These are phyloP conservation scores for Naso thynnoides DNA, from an alignment of 2,797 vertebrate species.

Conservation along the genomic window DNA sequence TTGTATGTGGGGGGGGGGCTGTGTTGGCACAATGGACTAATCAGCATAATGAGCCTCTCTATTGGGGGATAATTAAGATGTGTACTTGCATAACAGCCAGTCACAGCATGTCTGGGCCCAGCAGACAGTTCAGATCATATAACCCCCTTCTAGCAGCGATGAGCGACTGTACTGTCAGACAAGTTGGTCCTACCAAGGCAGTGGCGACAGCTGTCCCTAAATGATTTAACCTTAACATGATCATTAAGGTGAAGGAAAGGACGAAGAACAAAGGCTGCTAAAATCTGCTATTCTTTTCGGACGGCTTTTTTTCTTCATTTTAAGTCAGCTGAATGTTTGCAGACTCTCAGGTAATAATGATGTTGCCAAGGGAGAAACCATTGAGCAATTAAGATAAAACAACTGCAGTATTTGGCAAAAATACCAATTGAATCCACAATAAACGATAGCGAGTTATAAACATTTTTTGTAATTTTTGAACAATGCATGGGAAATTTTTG, in stretches of 20 bases:
- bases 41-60: constrained; percentile 80
- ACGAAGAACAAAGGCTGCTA: constrained; percentile 17
- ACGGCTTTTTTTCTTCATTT: constrained; percentile 41
- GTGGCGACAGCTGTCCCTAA: not conserved
- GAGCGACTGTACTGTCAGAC: constrained; percentile 49
- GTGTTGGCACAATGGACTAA: constrained; percentile 78
- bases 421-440: constrained; percentile 18
- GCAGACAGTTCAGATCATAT: constrained; percentile 63
- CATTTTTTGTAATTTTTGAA: not conserved
- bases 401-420: constrained; percentile 27
- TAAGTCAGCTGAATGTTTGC: constrained; percentile 33
- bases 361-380: constrained; percentile 30
- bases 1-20: constrained; percentile 53
- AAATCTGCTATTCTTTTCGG: constrained; percentile 14
- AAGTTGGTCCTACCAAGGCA: constrained; percentile 31
- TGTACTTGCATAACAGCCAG: constrained; percentile 72
- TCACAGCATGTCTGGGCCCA: constrained; percentile 53
- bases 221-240: constrained; percentile 63
- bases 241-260: constrained; percentile 39
- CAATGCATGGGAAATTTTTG: not conserved
- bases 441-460: not conserved
- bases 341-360: constrained; percentile 16
- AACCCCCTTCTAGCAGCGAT: constrained; percentile 37
- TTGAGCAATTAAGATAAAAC: constrained; percentile 23
- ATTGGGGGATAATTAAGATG: constrained; percentile 81